Evolutionary conservation across 2,888 invertebrate species (phyloP).

Genomic region (Ophion costatus): DNA sequence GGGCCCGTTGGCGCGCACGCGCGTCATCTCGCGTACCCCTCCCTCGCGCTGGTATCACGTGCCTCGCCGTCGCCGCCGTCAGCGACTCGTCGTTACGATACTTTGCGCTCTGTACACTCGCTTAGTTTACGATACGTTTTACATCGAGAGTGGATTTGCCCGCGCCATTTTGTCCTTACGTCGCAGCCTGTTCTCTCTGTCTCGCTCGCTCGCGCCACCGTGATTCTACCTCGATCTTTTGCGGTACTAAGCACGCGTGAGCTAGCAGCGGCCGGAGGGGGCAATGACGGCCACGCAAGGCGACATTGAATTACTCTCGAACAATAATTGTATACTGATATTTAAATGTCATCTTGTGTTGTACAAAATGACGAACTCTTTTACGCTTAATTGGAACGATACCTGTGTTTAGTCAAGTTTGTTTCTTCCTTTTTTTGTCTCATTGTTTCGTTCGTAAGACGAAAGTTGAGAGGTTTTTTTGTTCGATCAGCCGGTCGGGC

Average conservation of each 20-base stretch:
- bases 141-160: conserved; percentile 27
- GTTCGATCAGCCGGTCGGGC: neutral
- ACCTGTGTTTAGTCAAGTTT: neutral
- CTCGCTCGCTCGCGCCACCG: conserved; percentile 26
- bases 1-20: conserved; percentile 45
- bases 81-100: conserved; percentile 51
- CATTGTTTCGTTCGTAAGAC: neutral
- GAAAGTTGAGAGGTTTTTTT: neutral
- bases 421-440: neutral
- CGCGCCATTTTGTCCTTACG: conserved; percentile 44
- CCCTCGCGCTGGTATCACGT: conserved; percentile 18
- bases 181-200: conserved; percentile 3
- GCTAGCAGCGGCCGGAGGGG: neutral
- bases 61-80: conserved; percentile 37
- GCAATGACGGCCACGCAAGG: conserved; percentile 31
- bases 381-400: neutral
- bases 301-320: conserved; percentile 22
- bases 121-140: conserved; percentile 55
- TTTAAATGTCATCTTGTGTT: neutral
- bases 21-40: conserved; percentile 21
- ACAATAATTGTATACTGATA: conserved; percentile 8
- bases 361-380: neutral
- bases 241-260: conserved; percentile 29
- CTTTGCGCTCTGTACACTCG: conserved; percentile 40
- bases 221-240: conserved; percentile 14